Evolutionary conservation across 2,797 vertebrate genomes (phyloP).

Genomic region (Myripristis murdjan): DNA sequence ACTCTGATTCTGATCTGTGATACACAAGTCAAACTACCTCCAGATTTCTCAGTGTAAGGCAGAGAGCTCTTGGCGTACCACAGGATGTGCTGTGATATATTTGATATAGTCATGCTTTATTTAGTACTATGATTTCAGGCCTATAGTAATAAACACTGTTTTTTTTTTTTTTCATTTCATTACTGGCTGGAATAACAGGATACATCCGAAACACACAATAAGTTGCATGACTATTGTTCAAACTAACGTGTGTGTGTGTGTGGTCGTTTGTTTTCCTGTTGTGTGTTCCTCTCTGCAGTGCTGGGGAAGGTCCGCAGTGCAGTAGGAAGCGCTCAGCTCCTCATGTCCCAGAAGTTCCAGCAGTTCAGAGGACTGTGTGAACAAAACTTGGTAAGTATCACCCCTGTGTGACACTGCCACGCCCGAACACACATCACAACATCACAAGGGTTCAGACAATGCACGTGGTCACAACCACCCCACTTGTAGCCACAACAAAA

Average conservation of each 20-base stretch:
- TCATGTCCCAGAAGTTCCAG: conserved; percentile 99
- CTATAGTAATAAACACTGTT: not conserved
- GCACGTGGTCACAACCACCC: not conserved
- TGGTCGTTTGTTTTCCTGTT: not conserved
- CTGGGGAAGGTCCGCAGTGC: conserved; percentile 97
- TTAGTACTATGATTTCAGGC: not conserved
- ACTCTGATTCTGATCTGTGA: too few species aligned
- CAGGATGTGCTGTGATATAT: too few species aligned
- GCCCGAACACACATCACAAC: not conserved
- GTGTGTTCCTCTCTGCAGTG: conserved; percentile 80
- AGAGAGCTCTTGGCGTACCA: not conserved
- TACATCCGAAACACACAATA: not conserved
- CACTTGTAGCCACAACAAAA: not conserved
- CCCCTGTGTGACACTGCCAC: conserved; percentile 1
- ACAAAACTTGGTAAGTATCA: conserved; percentile 95
- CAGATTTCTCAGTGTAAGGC: not conserved
- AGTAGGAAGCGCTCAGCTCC: conserved; percentile 96
- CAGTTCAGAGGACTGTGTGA: conserved; percentile 98
- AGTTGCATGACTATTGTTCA: not conserved
- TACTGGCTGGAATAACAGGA: not conserved
- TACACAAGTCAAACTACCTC: not conserved
- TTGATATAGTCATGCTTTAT: not conserved
- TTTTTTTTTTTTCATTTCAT: not conserved
- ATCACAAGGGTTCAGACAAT: not conserved
- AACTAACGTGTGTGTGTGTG: not conserved